A percentile compares a stretch with the other conserved stretches of the same genome.
Conservation (phyloP, 2,797 vertebrate species). For the Silurus lanzhouensis region DNA sequence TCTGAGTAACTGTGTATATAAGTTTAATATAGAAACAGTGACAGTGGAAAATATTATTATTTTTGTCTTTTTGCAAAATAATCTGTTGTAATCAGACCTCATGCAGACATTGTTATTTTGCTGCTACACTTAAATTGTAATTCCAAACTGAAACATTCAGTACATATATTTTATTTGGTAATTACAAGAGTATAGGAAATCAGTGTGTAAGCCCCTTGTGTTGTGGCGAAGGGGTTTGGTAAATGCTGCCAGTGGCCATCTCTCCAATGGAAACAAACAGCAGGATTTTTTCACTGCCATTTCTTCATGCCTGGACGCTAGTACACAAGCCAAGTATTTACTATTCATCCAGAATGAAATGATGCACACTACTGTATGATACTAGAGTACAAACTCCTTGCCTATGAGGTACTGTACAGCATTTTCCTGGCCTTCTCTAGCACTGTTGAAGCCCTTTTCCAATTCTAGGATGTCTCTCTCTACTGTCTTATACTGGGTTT, state of each 20-base stretch:
- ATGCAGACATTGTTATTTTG: slow-evolving; percentile 41
- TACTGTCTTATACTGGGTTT: neutral
- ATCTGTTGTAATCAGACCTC: slow-evolving; percentile 49
- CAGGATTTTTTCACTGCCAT: slow-evolving; percentile 50
- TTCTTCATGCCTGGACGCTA: slow-evolving; percentile 35
- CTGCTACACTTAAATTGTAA: slow-evolving; percentile 44
- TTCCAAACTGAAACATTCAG: slow-evolving; percentile 24
- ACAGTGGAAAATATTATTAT: neutral
- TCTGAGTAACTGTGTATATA: neutral
- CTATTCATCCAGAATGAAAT: slow-evolving; percentile 45
- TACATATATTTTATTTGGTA: neutral
- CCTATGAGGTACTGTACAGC: neutral
- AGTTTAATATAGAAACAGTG: neutral
- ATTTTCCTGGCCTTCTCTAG: neutral
- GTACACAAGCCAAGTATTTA: slow-evolving; percentile 51
- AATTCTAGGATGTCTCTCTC: neutral
- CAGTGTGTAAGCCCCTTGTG: slow-evolving; percentile 33
- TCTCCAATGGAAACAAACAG: slow-evolving; percentile 41
- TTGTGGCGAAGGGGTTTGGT: slow-evolving; percentile 22
- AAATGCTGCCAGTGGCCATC: slow-evolving; percentile 38
- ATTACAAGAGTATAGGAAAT: slow-evolving; percentile 23
- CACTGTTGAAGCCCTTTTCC: neutral
- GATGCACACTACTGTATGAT: slow-evolving; percentile 20
- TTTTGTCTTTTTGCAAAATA: slow-evolving; percentile 32
- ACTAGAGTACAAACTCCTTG: neutral